Evolutionary conservation across 2,113 vertebrate species (phyloP).

Genomic region (Sturnus vulgaris): DNA sequence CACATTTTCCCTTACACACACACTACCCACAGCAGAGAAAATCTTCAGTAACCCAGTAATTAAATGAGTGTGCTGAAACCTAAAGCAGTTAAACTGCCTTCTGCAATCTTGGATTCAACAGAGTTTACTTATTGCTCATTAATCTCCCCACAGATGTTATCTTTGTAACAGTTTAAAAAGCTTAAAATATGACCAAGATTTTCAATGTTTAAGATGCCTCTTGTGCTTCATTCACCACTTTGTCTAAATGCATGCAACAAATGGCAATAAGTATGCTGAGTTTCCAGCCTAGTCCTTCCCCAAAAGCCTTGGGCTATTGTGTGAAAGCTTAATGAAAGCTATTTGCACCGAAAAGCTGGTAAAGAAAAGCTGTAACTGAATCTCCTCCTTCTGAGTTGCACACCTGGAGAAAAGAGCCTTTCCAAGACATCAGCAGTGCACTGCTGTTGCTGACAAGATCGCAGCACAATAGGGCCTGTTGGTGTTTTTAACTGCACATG

Average conservation of each 20-base stretch:
- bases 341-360: neutral
- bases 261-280: neutral
- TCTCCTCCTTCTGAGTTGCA: neutral
- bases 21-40: neutral
- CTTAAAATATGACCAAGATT: neutral
- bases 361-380: neutral
- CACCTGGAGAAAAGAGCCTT: neutral
- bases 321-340: neutral
- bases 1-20: neutral
- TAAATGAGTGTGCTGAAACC: slow-evolving; percentile 61
- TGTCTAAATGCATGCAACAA: neutral
- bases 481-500: neutral
- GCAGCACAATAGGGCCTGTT: neutral
- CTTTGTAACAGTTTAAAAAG: neutral
- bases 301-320: neutral
- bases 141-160: neutral
- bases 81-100: slow-evolving; percentile 60
- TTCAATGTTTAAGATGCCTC: neutral
- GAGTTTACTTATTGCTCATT: neutral
- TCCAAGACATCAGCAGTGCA: neutral
- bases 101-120: slow-evolving; percentile 9
- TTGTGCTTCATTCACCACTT: neutral
- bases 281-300: neutral
- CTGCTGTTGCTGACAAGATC: neutral
- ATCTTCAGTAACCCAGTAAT: slow-evolving; percentile 54